Percentiles rank a stretch among this genome's conserved stretches.
Evolutionary conservation across 2,888 invertebrate species (phyloP).

Genomic region (Micoletzkya japonica): DNA sequence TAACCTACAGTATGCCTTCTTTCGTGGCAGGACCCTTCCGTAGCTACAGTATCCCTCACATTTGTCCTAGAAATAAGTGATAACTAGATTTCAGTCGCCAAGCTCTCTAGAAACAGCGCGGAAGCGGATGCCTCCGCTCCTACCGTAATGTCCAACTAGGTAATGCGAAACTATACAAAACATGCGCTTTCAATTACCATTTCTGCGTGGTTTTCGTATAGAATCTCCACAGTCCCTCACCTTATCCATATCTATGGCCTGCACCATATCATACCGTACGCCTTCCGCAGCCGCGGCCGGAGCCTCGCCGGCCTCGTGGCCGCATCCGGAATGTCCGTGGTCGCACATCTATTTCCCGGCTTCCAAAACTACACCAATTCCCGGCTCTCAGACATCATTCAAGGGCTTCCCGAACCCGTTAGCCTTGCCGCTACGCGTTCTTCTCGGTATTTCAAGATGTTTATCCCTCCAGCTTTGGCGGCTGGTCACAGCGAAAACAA

Average conservation of each 20-base stretch:
- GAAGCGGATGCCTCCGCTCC: neutral
- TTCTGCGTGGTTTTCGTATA: slow-evolving; percentile 2
- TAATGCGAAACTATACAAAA: slow-evolving; percentile 7
- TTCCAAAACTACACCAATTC: no score
- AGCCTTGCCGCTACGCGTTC: no score
- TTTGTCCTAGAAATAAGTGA: neutral
- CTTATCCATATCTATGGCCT: slow-evolving; percentile 40
- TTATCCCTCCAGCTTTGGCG: no score
- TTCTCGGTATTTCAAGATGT: no score
- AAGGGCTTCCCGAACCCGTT: no score
- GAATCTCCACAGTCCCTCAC: slow-evolving; percentile 23
- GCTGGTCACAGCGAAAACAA: no score
- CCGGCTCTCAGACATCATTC: no score
- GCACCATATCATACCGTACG: slow-evolving; percentile 41
- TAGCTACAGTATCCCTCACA: neutral
- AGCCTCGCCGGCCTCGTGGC: slow-evolving; percentile 35
- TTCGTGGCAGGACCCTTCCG: neutral
- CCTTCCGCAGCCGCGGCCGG: slow-evolving; percentile 27
- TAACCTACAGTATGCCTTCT: slow-evolving; percentile 69
- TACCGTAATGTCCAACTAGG: neutral
- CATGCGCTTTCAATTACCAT: neutral
- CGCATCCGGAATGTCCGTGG: slow-evolving; percentile 35
- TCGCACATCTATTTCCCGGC: slow-evolving; percentile 31
- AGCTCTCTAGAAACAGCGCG: neutral
- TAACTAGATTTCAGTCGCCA: neutral